phyloP scores from a whole-genome alignment of 1,140 invertebrate species.

The Drosophila repleta region DNA sequence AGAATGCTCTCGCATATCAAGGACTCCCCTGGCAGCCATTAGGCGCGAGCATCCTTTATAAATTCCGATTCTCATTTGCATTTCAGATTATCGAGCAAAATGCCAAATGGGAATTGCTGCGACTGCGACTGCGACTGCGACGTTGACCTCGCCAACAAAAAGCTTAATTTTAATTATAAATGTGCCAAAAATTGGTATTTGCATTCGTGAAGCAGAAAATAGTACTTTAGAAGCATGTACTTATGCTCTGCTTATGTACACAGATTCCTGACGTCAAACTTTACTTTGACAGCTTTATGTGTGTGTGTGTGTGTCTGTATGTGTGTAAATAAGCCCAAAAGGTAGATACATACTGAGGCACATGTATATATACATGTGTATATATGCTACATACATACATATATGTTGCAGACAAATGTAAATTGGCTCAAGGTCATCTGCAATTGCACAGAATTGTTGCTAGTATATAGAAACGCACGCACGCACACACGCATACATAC shows the following conservation, averaged over 20 bases:
- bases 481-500: not conserved
- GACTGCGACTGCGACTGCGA: no score
- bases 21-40: no score
- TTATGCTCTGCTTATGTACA: not conserved
- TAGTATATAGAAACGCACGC: not conserved
- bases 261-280: no score
- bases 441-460: slow-evolving; percentile 5
- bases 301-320: no score
- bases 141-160: no score
- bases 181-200: no score
- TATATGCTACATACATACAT: slow-evolving; percentile 18
- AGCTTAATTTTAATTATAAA: no score
- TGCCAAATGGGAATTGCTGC: no score
- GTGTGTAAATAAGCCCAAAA: slow-evolving; percentile 1
- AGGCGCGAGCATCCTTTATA: no score
- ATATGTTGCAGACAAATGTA: slow-evolving; percentile 46
- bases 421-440: slow-evolving; percentile 68
- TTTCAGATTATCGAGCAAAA: no score
- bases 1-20: no score
- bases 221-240: not conserved
- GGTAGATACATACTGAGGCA: not conserved
- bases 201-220: not conserved
- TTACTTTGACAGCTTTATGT: slow-evolving; percentile 3
- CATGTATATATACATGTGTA: slow-evolving; percentile 33
- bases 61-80: no score